A percentile compares a stretch with the other conserved stretches of the same genome.
Evolutionary conservation across 1,140 invertebrate genomes (phyloP).

Genomic region (Neodiprion fabricii): DNA sequence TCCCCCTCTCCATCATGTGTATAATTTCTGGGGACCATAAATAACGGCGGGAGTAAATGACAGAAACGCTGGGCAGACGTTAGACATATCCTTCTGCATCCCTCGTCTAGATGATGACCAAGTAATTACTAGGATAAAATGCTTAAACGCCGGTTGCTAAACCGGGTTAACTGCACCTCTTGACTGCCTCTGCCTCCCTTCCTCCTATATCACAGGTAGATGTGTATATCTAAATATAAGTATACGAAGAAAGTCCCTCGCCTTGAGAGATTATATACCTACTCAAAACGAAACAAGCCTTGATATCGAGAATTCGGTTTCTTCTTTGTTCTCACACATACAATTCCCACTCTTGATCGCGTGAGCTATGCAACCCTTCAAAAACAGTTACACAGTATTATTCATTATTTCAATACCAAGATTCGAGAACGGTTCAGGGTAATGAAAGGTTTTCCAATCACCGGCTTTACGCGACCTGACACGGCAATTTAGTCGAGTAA

Average conservation of each 20-base stretch:
- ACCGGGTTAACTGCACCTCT: constrained; percentile 4
- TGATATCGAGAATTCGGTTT: no score
- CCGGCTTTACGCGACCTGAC: background rate
- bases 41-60: constrained; percentile 4
- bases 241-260: background rate
- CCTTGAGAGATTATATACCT: background rate
- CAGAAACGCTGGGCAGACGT: background rate
- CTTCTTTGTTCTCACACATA: no score
- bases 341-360: no score
- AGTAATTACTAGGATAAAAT: constrained; percentile 8
- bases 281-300: background rate
- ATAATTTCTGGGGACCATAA: constrained; percentile 3
- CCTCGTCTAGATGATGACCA: constrained; percentile 4
- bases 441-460: background rate
- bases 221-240: background rate
- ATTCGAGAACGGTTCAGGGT: background rate
- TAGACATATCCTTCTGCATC: constrained; percentile 4
- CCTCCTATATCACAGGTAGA: background rate
- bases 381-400: background rate
- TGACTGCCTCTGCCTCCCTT: background rate
- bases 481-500: background rate
- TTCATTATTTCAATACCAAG: background rate
- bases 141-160: background rate
- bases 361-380: background rate
- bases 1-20: background rate